Evolutionary conservation across 2,797 vertebrate genomes (phyloP).

Genomic region (Myotis vivesi): DNA sequence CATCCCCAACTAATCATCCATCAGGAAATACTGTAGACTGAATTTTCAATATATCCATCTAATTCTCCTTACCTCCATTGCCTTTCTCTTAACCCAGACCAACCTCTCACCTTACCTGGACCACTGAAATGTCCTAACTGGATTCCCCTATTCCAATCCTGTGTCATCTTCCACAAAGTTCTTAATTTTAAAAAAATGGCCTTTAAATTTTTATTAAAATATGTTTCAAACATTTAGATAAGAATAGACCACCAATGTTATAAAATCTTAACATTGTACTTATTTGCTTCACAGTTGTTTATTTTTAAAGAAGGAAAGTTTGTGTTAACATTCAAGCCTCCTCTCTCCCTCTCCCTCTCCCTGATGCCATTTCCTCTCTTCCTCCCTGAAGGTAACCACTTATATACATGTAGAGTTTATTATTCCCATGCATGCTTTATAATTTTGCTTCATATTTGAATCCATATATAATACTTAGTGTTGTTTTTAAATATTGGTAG

Average conservation of each 20-base stretch:
- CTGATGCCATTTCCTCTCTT: background rate
- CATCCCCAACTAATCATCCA: background rate
- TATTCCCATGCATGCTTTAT: background rate
- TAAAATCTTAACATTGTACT: background rate
- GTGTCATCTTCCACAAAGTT: background rate
- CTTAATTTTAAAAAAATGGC: background rate
- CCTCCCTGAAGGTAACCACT: background rate
- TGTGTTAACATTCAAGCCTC: background rate
- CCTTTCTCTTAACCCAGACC: background rate
- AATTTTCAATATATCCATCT: background rate
- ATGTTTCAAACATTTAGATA: slow-evolving; percentile 5
- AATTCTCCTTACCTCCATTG: background rate
- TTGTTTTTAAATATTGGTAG: background rate
- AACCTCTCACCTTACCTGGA: background rate
- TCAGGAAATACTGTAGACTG: background rate
- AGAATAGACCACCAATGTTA: background rate
- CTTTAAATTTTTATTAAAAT: slow-evolving; percentile 22
- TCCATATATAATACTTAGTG: background rate
- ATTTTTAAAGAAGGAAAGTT: background rate
- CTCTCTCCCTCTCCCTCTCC: background rate
- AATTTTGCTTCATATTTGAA: background rate
- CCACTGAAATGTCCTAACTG: background rate
- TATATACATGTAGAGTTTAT: background rate
- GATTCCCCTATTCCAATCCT: background rate
- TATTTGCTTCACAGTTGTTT: background rate